phyloP scores from a whole-genome alignment of 2,797 vertebrate species.

The Anolis apletophallus region DNA sequence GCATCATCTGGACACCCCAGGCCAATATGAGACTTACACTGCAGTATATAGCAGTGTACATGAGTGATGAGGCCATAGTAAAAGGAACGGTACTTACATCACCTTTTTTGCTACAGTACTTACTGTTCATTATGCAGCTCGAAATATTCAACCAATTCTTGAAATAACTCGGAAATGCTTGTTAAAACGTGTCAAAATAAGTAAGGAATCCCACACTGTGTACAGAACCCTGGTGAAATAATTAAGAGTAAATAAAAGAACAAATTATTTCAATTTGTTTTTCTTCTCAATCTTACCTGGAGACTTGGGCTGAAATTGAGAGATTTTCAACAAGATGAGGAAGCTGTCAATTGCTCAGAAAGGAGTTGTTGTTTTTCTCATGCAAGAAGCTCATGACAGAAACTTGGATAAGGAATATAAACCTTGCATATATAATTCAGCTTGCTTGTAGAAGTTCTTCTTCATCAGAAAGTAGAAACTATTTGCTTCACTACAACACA shows the following conservation, averaged over 20 bases:
- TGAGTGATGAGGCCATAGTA: no score
- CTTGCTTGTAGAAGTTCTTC: not conserved
- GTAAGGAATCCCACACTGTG: not conserved
- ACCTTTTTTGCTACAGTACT: no score
- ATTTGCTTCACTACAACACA: not conserved
- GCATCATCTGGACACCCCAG: no score
- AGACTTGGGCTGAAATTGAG: not conserved
- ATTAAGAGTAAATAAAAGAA: not conserved
- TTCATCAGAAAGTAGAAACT: not conserved
- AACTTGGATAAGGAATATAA: not conserved
- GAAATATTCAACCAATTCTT: not conserved
- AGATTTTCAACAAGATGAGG: not conserved
- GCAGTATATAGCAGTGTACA: no score
- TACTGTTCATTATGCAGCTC: not conserved
- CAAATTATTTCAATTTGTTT: not conserved
- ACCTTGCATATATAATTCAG: not conserved
- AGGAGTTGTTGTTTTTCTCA: no score
- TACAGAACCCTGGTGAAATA: not conserved
- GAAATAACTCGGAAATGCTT: not conserved
- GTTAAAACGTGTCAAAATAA: not conserved
- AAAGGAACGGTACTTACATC: no score
- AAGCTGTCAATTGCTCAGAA: not conserved
- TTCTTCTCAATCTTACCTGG: not conserved
- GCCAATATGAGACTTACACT: no score
- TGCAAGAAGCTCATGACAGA: not conserved